phyloP scores from a whole-genome alignment of 64 coral and sea anemone genomes.

The Actinia equina region DNA sequence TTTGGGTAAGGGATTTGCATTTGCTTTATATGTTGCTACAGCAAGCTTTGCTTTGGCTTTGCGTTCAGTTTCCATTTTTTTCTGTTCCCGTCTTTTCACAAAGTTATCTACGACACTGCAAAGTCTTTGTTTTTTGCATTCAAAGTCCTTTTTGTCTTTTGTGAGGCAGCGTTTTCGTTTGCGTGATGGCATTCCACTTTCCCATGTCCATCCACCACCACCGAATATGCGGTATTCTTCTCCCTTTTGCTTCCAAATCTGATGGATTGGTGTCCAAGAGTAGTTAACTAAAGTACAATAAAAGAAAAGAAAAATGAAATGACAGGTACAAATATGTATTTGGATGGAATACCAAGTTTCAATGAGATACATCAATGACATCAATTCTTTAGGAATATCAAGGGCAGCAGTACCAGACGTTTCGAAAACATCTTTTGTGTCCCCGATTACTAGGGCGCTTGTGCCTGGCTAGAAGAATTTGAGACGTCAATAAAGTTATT shows the following conservation, averaged over 20 bases:
- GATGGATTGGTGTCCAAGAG: constrained; percentile 78
- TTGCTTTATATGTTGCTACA: constrained; percentile 8
- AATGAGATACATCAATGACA: too few species aligned
- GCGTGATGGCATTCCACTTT: constrained; percentile 54
- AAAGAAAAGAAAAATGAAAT: not conserved
- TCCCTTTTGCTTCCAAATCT: constrained; percentile 94
- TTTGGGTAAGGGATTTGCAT: not conserved
- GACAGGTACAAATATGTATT: too few species aligned
- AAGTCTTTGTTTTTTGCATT: constrained; percentile 48
- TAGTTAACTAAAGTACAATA: constrained; percentile 79
- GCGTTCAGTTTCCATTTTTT: constrained; percentile 22
- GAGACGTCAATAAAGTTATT: too few species aligned
- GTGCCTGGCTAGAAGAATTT: too few species aligned
- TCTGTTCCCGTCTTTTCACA: constrained; percentile 33
- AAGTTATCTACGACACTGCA: constrained; percentile 37
- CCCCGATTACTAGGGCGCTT: too few species aligned
- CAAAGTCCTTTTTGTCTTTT: constrained; percentile 45
- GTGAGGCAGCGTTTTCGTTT: constrained; percentile 37
- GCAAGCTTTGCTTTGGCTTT: constrained; percentile 27
- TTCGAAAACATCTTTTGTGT: too few species aligned
- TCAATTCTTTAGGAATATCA: too few species aligned
- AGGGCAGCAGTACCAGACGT: too few species aligned
- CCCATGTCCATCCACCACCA: constrained; percentile 91
- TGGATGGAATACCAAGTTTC: too few species aligned
- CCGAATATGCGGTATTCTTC: constrained; percentile 95